Percentiles rank a stretch among this genome's conserved stretches.
Evolutionary conservation across 2,113 vertebrate species (phyloP).

Genomic region (Cebus imitator): DNA sequence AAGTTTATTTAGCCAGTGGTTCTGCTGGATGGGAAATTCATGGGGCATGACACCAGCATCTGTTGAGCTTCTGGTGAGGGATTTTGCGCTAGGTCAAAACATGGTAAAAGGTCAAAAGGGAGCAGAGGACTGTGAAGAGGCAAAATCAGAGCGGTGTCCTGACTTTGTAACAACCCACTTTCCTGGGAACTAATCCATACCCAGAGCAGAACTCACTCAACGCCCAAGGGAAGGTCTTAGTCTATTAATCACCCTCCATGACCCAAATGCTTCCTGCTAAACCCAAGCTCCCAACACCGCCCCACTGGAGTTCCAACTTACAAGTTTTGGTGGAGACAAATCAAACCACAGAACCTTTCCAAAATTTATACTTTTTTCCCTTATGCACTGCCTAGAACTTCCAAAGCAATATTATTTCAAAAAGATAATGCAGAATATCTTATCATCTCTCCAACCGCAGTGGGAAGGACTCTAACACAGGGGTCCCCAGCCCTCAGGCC

Average conservation of each 20-base stretch:
- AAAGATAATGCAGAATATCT: neutral
- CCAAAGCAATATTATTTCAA: neutral
- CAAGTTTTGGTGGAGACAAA: neutral
- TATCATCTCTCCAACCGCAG: neutral
- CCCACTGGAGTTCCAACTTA: neutral
- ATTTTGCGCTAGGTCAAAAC: neutral
- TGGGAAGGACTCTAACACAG: neutral
- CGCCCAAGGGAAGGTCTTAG: neutral
- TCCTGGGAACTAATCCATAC: neutral
- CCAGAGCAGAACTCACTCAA: neutral
- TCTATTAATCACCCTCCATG: neutral
- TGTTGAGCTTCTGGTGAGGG: neutral
- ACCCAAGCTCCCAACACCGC: neutral
- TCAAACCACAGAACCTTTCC: neutral
- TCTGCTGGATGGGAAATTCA: neutral
- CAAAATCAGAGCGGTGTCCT: neutral
- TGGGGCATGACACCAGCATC: neutral
- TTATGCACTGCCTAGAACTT: neutral
- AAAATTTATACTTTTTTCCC: neutral
- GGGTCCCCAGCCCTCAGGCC: too few species aligned
- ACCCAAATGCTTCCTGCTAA: neutral
- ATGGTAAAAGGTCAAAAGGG: neutral
- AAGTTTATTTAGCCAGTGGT: neutral
- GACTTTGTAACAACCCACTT: neutral
- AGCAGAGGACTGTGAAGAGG: neutral